These are phyloP conservation scores for Hypena proboscidalis DNA, from an alignment of 2,888 invertebrate species.

Conservation along the genomic window DNA sequence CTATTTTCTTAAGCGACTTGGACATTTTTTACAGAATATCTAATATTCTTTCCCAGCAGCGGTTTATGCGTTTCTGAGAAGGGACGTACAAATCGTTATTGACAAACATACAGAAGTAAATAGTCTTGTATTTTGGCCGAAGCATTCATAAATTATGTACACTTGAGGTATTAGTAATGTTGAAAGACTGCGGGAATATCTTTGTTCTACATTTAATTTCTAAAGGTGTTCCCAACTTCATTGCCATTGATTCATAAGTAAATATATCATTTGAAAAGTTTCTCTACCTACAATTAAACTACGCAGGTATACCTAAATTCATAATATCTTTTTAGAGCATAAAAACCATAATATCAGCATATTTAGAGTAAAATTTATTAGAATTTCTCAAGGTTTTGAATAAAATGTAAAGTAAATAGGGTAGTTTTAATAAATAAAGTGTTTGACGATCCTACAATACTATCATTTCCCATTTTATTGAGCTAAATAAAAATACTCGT, in stretches of 20 bases:
- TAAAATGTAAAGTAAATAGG: background rate
- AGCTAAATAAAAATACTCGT: constrained; percentile 22
- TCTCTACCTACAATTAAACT: constrained; percentile 19
- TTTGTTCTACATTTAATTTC: constrained; percentile 13
- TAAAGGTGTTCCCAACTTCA: constrained; percentile 29
- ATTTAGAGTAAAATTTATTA: constrained; percentile 9
- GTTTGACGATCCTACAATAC: constrained; percentile 9
- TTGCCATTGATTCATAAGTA: constrained; percentile 8
- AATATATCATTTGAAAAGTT: constrained; percentile 22
- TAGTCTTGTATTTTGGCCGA: constrained; percentile 33
- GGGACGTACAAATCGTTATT: constrained; percentile 2
- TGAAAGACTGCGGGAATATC: background rate
- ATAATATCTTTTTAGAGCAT: background rate
- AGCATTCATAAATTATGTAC: constrained; percentile 16
- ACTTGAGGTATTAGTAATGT: constrained; percentile 1
- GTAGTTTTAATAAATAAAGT: background rate
- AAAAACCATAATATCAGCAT: constrained; percentile 8
- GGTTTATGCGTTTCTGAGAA: background rate
- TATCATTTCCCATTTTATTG: constrained; percentile 13
- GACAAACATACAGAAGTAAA: constrained; percentile 12
- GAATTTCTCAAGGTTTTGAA: constrained; percentile 2
- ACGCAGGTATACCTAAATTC: constrained; percentile 2
- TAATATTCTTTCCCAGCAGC: background rate
- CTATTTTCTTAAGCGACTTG: constrained; percentile 30
- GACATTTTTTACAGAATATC: constrained; percentile 20